Base-by-base conservation (phyloP, 2,797 vertebrate genomes). In the Fringilla coelebs region DNA sequence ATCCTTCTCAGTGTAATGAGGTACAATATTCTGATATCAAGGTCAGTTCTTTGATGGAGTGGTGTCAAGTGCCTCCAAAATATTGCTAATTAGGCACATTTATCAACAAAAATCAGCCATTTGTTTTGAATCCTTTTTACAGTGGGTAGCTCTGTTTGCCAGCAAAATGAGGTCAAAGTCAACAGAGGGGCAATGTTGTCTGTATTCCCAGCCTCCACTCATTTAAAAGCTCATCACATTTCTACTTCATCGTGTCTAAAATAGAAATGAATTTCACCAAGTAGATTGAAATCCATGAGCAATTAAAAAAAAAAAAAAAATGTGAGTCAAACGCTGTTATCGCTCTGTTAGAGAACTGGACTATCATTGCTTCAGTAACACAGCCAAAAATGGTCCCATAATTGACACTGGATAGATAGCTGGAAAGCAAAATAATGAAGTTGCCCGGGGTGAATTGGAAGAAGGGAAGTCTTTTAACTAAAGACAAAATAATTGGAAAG, bases 401-500 rank as follows among this genome's bases (percentile, higher is more conserved):
- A 95, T 93, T 94, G 87, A 89, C 79, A 89, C 68, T 55, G 54
- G 46, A 62, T 6, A 96, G 85, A 91, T 74, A 94, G 72, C 86
- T 86, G 75, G 70, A 66, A 89, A 81, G 76, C 54, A 91, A 96
- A 95, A 88, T 94, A 96, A 96, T 95, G 92, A 96, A 96, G 75
- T 85, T 93, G 88, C 92, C 87, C 31, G 7, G 58, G 95, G 95
- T 94, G 79, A 89, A 91, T 90, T 78, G 68, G 81, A 88, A 95
- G 68, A 58, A 72, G 82, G 9, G 8, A 94, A 93, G 72, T 62
- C 93, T 95, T 96, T 96, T 83, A 92, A 96, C 67, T 96, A 93
- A 94, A 89, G 81, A 85, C 58, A 93, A 95, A 95, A 92, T 94
- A 96, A 96, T 89, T 95, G 90, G 72, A 88, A 96, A 95, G 46